phyloP scores from a whole-genome alignment of 2,113 vertebrate species.

The Galemys pyrenaicus region DNA sequence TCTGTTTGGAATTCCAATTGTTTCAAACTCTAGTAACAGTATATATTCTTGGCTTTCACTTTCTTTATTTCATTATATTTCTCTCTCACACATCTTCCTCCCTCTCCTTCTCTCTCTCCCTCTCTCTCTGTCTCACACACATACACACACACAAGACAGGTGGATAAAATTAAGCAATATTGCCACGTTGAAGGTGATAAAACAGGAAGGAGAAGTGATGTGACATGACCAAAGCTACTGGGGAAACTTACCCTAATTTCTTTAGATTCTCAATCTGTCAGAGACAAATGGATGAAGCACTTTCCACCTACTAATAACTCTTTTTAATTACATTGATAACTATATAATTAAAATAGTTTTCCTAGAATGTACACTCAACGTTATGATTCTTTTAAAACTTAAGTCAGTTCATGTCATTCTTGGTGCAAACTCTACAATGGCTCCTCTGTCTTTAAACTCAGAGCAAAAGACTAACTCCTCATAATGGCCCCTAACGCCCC shows the following conservation, averaged over 20 bases:
- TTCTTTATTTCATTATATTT: not conserved
- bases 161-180: not conserved
- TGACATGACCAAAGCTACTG: not conserved
- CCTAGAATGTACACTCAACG: not conserved
- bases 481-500: no score
- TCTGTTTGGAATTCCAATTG: not conserved
- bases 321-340: conserved; percentile 1
- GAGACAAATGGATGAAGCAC: not conserved
- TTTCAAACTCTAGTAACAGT: not conserved
- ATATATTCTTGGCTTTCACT: not conserved
- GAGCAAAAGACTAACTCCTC: not conserved
- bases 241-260: not conserved
- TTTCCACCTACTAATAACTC: not conserved
- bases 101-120: no score
- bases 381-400: not conserved
- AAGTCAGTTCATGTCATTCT: not conserved
- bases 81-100: no score
- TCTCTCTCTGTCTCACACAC: not conserved
- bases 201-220: not conserved
- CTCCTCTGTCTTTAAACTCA: not conserved
- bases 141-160: not conserved
- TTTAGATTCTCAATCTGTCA: not conserved
- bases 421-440: not conserved
- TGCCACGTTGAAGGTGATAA: not conserved
- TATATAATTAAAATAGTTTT: not conserved